Conservation (phyloP, 2,797 vertebrate species). For the Galaxias olidus region DNA sequence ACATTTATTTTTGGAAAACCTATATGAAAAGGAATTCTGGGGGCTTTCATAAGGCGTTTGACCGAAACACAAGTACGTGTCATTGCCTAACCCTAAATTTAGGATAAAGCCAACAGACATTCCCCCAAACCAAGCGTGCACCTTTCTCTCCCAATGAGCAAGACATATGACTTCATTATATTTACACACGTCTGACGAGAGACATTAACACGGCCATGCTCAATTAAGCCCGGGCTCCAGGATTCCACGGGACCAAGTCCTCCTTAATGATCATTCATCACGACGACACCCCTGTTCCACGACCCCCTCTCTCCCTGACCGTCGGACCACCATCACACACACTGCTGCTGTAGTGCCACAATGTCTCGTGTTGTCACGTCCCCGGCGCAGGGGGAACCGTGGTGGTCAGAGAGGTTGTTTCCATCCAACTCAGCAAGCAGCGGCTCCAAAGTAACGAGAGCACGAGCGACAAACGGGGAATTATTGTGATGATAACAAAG, state of each 20-base stretch:
- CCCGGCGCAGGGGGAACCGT: constrained; percentile 57
- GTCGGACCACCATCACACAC: constrained; percentile 9
- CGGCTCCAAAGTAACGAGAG: constrained; percentile 73
- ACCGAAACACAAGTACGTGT: too few relatives aligned
- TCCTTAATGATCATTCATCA: constrained; percentile 40
- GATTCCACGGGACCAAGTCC: constrained; percentile 23
- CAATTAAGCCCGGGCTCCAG: constrained; percentile 39
- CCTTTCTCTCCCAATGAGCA: constrained; percentile 13
- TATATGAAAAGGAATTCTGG: background rate
- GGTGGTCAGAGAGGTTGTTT: constrained; percentile 64
- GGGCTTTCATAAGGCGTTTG: too few relatives aligned
- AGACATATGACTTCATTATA: constrained; percentile 10
- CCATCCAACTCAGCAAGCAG: constrained; percentile 61
- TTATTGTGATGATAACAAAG: constrained; percentile 82
- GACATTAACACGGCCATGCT: constrained; percentile 21
- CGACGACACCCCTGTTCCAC: constrained; percentile 27
- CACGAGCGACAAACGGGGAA: constrained; percentile 81
- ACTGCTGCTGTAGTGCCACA: constrained; percentile 34
- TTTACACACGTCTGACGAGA: constrained; percentile 7
- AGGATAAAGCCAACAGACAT: too few relatives aligned
- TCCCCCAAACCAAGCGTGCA: background rate
- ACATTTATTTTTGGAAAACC: background rate
- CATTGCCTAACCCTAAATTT: too few relatives aligned
- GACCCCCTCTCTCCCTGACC: constrained; percentile 23
- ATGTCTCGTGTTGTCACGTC: constrained; percentile 41